Base-by-base conservation (phyloP, 1,140 invertebrate species). In the Magallana angulata region DNA sequence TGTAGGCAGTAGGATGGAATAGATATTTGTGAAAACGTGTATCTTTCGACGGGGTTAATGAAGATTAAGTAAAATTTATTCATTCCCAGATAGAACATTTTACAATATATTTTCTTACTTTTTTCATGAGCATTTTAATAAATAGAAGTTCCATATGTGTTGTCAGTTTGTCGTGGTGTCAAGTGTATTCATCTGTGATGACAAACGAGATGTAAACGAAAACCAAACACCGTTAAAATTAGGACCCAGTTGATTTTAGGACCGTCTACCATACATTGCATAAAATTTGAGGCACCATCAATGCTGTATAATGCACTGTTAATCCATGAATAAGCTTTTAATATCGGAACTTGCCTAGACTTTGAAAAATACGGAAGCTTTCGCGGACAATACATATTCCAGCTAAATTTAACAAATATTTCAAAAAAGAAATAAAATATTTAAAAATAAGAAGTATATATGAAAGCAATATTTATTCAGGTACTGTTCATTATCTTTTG, bases 101-200 rank as follows among this genome's bases (percentile, higher is more conserved):
- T 60, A 60, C 59, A 60, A 60, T 60, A 60, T 60, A 60, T 60
- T 60, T 60, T 60, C 59, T 60, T 60, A 60, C 59, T 60, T 60
- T 60, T 8, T 60, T 60, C 59, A 60, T 60, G 59, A 60, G 59
- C 59, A 60, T 60, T 60, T 60, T 60, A 60, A 60, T 60, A 60
- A 60, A 60, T 60, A 60, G 59, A 60, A 60, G 59, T 60, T 60
- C 7, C 59, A 60, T 60, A 60, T 60, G 59, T 60, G 59, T 60
- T 60, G 59, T 60, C 59, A 60, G 59, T 60, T 60, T 60, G 59
- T 60, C 59, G 59, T 60, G 59, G 59, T 60, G 59, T 60, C 59
- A 60, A 60, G 59, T 60, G 59, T 60, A 60, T 60, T 60, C 59
- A 60, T 60, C 59, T 60, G 9, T 60, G 59, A 60, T 60, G 59